Evolutionary conservation across 2,888 invertebrate genomes (phyloP), one percentile per base, ranked within the genome.

Genomic region (Maniola hyperantus): DNA sequence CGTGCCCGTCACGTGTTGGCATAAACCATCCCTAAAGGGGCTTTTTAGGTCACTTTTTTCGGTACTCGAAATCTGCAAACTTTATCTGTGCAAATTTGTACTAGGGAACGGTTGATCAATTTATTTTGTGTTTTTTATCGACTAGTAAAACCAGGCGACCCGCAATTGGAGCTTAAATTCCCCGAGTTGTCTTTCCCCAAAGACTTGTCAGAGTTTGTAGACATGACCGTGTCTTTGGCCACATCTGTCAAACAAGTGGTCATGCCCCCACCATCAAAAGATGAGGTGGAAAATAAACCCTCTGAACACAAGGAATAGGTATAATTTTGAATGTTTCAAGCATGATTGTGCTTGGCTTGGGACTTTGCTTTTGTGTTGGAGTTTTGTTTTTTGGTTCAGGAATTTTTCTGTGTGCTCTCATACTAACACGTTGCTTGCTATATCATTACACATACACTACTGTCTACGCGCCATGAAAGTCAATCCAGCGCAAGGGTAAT

Each of bases 61-160:
- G 26, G 4, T 26, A 26, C 26, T 26, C 26, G 26, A 26, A 26
- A 26, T 26, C n/a, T n/a, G n/a, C n/a, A n/a, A n/a, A n/a, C n/a
- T n/a, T n/a, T n/a, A n/a, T n/a, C n/a, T 26, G 26, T 26, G 26
- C 26, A 26, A 26, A 26, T 4, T 26, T 26, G 1, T 26, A 26
- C 26, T 26, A 26, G 26, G 26, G 26, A 26, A 26, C 4, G 26
- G 4, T 26, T 26, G 26, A 26, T 26, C 4, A 26, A 7, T 54
- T 48, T 54, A 42, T 55, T 15, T 15, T 26, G 50, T 7, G 46
- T 51, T 70, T 58, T 44, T 66, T 18, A 26, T 57, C 68, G 67
- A 57, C 71, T 85, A 95, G 95, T 95, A 72, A 95, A 95, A 88
- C 95, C 95, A 42, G 95, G 94, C 64, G 95, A 95, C 77, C 93